Evolutionary conservation across 2,888 invertebrate genomes (phyloP), one percentile per base, ranked within the genome.

Genomic region (Elysia crispata): DNA sequence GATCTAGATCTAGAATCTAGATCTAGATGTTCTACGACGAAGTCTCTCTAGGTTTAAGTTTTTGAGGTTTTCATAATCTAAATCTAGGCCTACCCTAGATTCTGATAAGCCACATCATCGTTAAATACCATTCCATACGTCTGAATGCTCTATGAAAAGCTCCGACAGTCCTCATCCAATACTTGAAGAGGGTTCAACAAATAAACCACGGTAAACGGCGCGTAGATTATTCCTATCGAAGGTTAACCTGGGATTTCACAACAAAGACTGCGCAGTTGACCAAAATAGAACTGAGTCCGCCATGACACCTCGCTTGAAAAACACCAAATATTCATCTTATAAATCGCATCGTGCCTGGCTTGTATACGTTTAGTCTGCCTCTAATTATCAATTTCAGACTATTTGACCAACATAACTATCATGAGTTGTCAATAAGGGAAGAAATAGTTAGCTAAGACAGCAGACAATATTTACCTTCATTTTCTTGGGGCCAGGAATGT

Each of bases 181-280:
- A 41, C 41, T 41, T 6, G 11, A 41, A 41, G 41, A 41, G 3
- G 11, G 41, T 6, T 11, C 41, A 41, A 41, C 41, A 41, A 41
- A 41, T 41, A 30, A 33, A 15, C 67, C 15, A 28, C 20, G n/a
- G 20, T 20, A 28, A 11, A 15, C 30, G 1, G n/a, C n/a, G n/a
- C n/a, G n/a, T n/a, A n/a, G n/a, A n/a, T n/a, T n/a, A n/a, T n/a
- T n/a, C n/a, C 0, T 33, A 8, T 33, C n/a, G 49, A 20, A 20
- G 49, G 41, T 72, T 41, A 33, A 33, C 72, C 49, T 49, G 72
- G 25, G 41, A 72, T 25, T 13, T 77, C 57, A 67, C 75, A 76
- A 80, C 80, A 80, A 80, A 80, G 80, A 80, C 76, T 80, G 75
- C 76, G 76, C 54, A 72, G 50, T 69, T 31, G 31, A 80, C 80